phyloP scores from a whole-genome alignment of 2,113 vertebrate species.

The Syngnathus scovelli region DNA sequence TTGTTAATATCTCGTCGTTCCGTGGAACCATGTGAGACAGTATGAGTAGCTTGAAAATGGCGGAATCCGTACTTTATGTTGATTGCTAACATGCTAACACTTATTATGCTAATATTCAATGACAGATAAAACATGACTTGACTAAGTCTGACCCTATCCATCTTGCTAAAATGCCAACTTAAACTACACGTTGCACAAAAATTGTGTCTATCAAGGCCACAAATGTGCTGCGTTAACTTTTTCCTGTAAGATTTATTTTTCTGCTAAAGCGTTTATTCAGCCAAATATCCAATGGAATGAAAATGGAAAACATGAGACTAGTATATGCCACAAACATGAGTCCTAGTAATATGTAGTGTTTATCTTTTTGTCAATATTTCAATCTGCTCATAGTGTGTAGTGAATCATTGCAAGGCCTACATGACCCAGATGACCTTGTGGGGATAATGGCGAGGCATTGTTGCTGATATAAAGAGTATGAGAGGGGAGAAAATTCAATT shows the following conservation, averaged over 20 bases:
- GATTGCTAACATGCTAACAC: too few relatives aligned
- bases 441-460: constrained; percentile 51
- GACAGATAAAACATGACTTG: too few relatives aligned
- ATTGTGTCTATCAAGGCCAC: constrained; percentile 14
- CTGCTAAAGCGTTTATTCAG: constrained; percentile 46
- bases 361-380: constrained; percentile 45
- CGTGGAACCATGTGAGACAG: neutral
- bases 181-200: neutral
- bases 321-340: constrained; percentile 38
- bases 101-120: too few relatives aligned
- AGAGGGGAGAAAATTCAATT: constrained; percentile 62
- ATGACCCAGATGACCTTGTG: constrained; percentile 58
- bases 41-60: too few relatives aligned
- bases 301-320: constrained; percentile 43
- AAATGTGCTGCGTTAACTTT: constrained; percentile 16
- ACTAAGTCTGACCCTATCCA: too few relatives aligned
- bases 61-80: too few relatives aligned
- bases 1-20: neutral
- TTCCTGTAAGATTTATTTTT: constrained; percentile 33
- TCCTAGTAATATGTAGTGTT: constrained; percentile 51
- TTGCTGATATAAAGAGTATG: constrained; percentile 58
- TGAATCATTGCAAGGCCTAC: constrained; percentile 43
- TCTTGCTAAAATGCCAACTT: too few relatives aligned
- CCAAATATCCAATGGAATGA: constrained; percentile 43
- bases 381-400: constrained; percentile 37